Conservation (phyloP, 2,888 invertebrate species). For the Lobophora halterata region DNA sequence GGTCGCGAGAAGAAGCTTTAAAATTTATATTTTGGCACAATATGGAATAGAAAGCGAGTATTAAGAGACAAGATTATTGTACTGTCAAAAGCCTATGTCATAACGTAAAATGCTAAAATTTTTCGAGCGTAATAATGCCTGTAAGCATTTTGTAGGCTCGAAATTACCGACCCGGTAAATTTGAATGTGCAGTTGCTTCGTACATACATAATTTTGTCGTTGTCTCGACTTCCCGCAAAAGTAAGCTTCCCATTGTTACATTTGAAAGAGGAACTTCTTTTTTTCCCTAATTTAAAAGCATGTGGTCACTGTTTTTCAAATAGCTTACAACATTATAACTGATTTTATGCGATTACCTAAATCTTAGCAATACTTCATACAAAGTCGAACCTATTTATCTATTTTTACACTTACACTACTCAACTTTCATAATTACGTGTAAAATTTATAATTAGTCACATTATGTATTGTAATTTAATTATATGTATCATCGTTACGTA, state of each 20-base stretch:
- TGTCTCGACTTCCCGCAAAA: conserved; percentile 32
- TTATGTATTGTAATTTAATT: conserved; percentile 75
- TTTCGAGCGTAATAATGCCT: conserved; percentile 33
- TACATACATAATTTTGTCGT: conserved; percentile 40
- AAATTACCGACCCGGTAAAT: conserved; percentile 42
- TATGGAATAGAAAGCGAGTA: conserved; percentile 60
- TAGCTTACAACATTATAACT: conserved; percentile 36
- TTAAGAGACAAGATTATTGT: conserved; percentile 24
- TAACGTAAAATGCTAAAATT: conserved; percentile 27
- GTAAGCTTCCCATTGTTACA: conserved; percentile 28
- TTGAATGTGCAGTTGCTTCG: conserved; percentile 39
- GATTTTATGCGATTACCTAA: conserved; percentile 50
- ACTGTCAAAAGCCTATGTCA: conserved; percentile 15
- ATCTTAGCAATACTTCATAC: conserved; percentile 73
- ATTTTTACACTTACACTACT: conserved; percentile 76
- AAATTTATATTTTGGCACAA: conserved; percentile 71
- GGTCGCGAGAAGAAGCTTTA: conserved; percentile 44
- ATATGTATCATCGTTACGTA: conserved; percentile 80
- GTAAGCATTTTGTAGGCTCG: conserved; percentile 34
- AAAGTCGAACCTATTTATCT: conserved; percentile 73
- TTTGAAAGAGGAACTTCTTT: conserved; percentile 44
- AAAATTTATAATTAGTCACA: conserved; percentile 79
- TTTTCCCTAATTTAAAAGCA: conserved; percentile 40
- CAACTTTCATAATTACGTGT: conserved; percentile 77
- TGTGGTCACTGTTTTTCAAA: conserved; percentile 44